These are phyloP conservation scores for Drosophila sproati DNA, from an alignment of 1,140 invertebrate genomes.

Conservation along the genomic window DNA sequence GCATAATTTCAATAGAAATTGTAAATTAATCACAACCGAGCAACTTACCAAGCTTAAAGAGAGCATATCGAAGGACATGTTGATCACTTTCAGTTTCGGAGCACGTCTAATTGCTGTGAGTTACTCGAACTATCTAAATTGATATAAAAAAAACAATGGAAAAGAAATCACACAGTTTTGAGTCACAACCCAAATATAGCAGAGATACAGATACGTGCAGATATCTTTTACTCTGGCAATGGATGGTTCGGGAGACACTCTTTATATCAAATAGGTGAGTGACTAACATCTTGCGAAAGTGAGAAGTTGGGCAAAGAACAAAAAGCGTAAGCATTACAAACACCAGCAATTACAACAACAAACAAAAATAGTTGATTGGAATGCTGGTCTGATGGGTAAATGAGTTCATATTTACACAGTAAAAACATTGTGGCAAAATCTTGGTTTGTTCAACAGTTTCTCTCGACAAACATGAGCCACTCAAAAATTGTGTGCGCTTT, in stretches of 20 bases:
- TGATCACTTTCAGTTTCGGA: not conserved
- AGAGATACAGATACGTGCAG: slow-evolving; percentile 36
- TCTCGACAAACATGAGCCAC: slow-evolving; percentile 21
- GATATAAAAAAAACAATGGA: slow-evolving; percentile 33
- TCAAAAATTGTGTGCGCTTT: slow-evolving; percentile 24
- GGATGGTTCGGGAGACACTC: slow-evolving; percentile 15
- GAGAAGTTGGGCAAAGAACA: slow-evolving; percentile 57
- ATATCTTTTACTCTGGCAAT: slow-evolving; percentile 51
- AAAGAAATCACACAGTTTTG: slow-evolving; percentile 18
- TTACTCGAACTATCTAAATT: slow-evolving; percentile 54
- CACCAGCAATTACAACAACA: slow-evolving; percentile 39
- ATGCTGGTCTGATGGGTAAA: slow-evolving; percentile 51
- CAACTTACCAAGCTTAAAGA: slow-evolving; percentile 48
- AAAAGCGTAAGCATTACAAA: slow-evolving; percentile 26
- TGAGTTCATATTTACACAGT: slow-evolving; percentile 49
- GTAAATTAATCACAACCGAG: not conserved
- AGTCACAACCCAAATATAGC: slow-evolving; percentile 55
- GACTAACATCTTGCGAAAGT: slow-evolving; percentile 70
- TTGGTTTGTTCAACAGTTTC: slow-evolving; percentile 9
- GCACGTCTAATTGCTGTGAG: slow-evolving; percentile 52
- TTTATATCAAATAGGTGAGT: slow-evolving; percentile 51
- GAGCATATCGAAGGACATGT: slow-evolving; percentile 52
- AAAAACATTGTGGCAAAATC: slow-evolving; percentile 33
- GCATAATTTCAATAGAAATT: not conserved
- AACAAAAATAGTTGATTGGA: slow-evolving; percentile 10